Conservation (phyloP, 1,140 invertebrate genomes). For the Ctenoplectra terminalis region DNA sequence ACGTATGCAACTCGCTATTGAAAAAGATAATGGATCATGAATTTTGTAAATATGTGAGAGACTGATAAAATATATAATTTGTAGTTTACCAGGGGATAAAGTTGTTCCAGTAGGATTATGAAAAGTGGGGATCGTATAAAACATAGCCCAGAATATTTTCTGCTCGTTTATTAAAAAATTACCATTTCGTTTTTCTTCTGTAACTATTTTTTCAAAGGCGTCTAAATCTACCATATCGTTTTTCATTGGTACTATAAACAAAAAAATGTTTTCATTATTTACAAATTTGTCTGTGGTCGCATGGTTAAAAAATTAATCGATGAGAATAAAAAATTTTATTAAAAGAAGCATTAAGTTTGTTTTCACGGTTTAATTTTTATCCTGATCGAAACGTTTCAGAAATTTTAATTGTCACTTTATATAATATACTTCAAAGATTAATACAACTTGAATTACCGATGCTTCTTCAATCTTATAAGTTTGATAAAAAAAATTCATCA, state of each 20-base stretch:
- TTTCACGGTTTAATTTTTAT: no score
- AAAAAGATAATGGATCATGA: conserved; percentile 24
- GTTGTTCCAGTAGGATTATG: conserved; percentile 87
- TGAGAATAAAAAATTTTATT: neutral
- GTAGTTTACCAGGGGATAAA: conserved; percentile 81
- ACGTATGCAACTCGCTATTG: conserved; percentile 79
- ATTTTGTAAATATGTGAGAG: neutral
- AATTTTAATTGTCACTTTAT: no score
- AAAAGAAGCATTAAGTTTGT: no score
- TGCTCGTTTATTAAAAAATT: conserved; percentile 73
- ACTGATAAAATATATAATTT: conserved; percentile 3
- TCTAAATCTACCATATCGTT: conserved; percentile 84
- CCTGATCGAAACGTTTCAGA: no score
- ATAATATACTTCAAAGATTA: no score
- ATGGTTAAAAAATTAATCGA: no score
- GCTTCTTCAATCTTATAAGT: neutral
- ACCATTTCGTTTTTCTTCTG: conserved; percentile 70
- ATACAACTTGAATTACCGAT: no score
- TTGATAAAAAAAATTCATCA: no score
- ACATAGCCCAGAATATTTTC: conserved; percentile 85
- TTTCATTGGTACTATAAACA: conserved; percentile 83
- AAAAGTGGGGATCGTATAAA: conserved; percentile 87
- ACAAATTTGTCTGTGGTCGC: no score
- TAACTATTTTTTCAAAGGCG: conserved; percentile 77
- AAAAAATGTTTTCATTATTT: neutral